Evolutionary conservation across 2,113 vertebrate species (phyloP).

Genomic region (Vicugna pacos): DNA sequence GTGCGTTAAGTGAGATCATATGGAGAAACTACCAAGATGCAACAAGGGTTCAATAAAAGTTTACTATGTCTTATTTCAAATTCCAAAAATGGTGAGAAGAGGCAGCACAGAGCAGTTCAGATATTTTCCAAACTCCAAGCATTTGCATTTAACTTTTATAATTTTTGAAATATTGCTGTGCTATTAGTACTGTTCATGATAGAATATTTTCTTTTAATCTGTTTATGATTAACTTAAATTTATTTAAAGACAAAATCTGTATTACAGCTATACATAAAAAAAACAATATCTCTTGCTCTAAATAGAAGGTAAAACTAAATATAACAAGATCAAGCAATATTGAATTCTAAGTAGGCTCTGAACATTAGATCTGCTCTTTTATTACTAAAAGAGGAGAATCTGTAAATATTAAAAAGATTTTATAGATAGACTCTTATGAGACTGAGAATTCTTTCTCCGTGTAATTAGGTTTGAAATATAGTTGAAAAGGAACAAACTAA

Average conservation of each 20-base stretch:
- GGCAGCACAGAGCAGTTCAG: not conserved
- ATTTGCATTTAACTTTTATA: not conserved
- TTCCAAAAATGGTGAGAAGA: not conserved
- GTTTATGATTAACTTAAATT: not conserved
- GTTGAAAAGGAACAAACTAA: not conserved
- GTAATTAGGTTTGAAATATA: not conserved
- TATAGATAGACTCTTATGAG: not conserved
- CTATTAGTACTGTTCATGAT: not conserved
- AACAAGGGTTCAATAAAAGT: not conserved
- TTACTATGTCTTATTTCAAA: not conserved
- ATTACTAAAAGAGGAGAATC: not conserved
- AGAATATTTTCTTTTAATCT: conserved; percentile 12
- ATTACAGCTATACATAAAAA: not conserved
- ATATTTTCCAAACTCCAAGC: not conserved
- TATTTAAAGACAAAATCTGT: conserved; percentile 26
- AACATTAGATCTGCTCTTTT: not conserved
- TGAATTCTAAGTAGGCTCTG: not conserved
- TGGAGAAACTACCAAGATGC: not conserved
- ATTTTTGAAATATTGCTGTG: not conserved
- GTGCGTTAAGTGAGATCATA: not conserved
- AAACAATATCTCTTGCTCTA: not conserved
- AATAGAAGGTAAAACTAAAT: not conserved
- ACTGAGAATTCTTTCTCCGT: not conserved
- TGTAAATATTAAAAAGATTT: not conserved
- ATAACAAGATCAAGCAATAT: not conserved